A percentile compares a stretch with the other conserved stretches of the same genome.
These are phyloP conservation scores for Protonemura montana DNA, from an alignment of 2,888 invertebrate species.

Conservation along the genomic window DNA sequence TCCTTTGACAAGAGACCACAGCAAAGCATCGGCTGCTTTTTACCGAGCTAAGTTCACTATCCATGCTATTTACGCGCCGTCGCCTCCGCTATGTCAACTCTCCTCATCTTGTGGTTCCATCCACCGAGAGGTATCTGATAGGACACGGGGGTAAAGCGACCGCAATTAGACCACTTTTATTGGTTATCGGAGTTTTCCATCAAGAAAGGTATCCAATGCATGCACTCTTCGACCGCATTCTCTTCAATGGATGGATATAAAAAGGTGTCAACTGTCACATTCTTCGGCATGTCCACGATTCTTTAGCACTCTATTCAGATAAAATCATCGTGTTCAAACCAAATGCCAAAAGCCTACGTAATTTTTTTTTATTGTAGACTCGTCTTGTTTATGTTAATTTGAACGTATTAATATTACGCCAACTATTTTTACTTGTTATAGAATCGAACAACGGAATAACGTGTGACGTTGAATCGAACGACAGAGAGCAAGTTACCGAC, in stretches of 20 bases:
- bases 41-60: neutral
- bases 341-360: neutral
- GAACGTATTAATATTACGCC: slow-evolving; percentile 15
- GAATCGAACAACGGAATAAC: neutral
- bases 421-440: neutral
- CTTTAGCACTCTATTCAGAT: slow-evolving; percentile 31
- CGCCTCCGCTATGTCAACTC: slow-evolving; percentile 19
- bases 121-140: neutral
- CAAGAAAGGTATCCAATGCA: slow-evolving; percentile 12
- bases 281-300: neutral
- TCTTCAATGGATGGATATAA: neutral
- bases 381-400: slow-evolving; percentile 23
- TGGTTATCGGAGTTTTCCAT: neutral
- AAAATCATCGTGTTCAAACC: slow-evolving; percentile 17
- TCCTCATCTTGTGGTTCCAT: neutral
- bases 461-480: neutral
- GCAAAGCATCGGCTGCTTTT: neutral
- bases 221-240: neutral
- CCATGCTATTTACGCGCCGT: slow-evolving; percentile 25
- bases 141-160: slow-evolving; percentile 9
- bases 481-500: neutral
- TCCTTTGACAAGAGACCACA: slow-evolving; percentile 1
- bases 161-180: slow-evolving; percentile 25
- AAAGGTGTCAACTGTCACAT: slow-evolving; percentile 35
- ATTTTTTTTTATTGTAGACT: neutral